Evolutionary conservation across 2,113 vertebrate genomes (phyloP).

Genomic region (Brachyistius frenatus): DNA sequence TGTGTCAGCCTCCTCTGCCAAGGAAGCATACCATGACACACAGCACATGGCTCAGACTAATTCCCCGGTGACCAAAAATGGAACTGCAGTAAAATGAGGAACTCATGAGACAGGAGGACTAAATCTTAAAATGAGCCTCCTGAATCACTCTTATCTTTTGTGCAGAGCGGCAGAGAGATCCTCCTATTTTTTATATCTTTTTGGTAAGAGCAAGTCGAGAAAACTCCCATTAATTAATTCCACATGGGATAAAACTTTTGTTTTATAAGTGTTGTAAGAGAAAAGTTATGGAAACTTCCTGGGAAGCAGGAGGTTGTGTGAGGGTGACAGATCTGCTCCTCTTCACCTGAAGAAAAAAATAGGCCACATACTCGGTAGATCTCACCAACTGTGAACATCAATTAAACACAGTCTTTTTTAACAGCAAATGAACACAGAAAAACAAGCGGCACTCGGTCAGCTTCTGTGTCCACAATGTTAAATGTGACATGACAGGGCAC

Average conservation of each 20-base stretch:
- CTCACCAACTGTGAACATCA: constrained; percentile 17
- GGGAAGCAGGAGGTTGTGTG: not conserved
- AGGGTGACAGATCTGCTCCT: constrained; percentile 15
- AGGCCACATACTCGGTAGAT: not conserved
- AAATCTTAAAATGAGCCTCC: not conserved
- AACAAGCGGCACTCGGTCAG: constrained; percentile 1
- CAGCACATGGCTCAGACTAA: constrained; percentile 28
- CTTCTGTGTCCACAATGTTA: constrained; percentile 1
- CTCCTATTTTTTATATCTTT: too few relatives aligned
- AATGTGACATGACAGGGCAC: constrained; percentile 25
- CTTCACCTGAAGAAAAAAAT: constrained; percentile 19
- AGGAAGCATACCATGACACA: constrained; percentile 65
- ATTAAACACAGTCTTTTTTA: constrained; percentile 18
- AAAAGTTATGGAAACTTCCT: not conserved
- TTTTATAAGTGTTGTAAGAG: not conserved
- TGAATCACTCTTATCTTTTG: not conserved
- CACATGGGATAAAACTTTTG: not conserved
- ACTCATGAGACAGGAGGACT: constrained; percentile 3
- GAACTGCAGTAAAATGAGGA: constrained; percentile 50
- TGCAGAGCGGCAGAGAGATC: not conserved
- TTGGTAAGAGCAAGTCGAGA: not conserved
- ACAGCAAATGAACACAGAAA: constrained; percentile 20
- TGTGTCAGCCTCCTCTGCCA: constrained; percentile 68
- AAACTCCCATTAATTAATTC: not conserved
- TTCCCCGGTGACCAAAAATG: constrained; percentile 61